A percentile compares a stretch with the other conserved stretches of the same genome.
Conservation (phyloP, 2,888 invertebrate genomes). For the Eupithecia tripunctaria region DNA sequence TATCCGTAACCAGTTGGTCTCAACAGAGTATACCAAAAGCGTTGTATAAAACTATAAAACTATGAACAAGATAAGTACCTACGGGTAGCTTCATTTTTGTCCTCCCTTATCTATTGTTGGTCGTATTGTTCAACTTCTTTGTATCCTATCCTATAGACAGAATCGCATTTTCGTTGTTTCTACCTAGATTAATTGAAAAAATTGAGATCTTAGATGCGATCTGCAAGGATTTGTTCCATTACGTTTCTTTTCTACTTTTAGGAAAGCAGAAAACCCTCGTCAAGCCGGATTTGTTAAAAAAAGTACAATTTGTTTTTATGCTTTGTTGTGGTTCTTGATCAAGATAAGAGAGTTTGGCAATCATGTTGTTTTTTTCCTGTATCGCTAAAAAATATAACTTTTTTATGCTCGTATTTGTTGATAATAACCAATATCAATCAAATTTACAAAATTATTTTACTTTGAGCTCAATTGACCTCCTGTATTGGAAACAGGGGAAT, state of each 20-base stretch:
- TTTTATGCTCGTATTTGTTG: neutral
- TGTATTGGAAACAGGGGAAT: neutral
- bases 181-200: slow-evolving; percentile 65
- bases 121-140: slow-evolving; percentile 29
- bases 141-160: slow-evolving; percentile 26
- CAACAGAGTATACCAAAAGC: slow-evolving; percentile 26
- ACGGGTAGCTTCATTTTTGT: slow-evolving; percentile 33
- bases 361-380: slow-evolving; percentile 29
- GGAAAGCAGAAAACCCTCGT: slow-evolving; percentile 76
- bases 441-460: neutral
- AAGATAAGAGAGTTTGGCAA: slow-evolving; percentile 58
- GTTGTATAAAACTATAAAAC: slow-evolving; percentile 31
- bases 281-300: slow-evolving; percentile 80
- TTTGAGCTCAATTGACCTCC: neutral
- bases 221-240: slow-evolving; percentile 72
- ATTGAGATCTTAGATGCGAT: slow-evolving; percentile 68
- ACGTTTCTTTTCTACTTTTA: slow-evolving; percentile 74
- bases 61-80: slow-evolving; percentile 27
- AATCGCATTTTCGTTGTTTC: slow-evolving; percentile 47
- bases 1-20: slow-evolving; percentile 22
- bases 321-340: slow-evolving; percentile 78
- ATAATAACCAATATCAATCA: neutral
- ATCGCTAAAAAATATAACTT: neutral
- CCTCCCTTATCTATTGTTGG: slow-evolving; percentile 35
- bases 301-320: slow-evolving; percentile 78